Conservation (phyloP, 2,113 vertebrate genomes). For the Coregonus clupeaformis region DNA sequence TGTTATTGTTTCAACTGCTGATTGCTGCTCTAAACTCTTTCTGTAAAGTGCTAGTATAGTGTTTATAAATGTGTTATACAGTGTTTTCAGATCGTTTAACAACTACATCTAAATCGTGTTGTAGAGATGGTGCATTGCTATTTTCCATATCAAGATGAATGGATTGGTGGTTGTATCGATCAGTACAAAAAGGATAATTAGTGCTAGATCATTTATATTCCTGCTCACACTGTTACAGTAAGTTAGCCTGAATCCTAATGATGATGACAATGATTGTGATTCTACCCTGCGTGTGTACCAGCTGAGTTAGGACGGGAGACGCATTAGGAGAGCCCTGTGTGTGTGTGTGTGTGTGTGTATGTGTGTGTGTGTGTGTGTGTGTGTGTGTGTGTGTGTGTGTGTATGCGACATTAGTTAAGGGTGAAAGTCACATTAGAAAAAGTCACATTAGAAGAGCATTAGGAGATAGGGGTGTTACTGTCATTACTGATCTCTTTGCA, state of each 20-base stretch:
- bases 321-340: conserved; percentile 1
- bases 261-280: neutral
- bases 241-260: neutral
- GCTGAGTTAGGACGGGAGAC: neutral
- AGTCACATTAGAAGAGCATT: conserved; percentile 31
- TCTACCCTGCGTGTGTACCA: neutral
- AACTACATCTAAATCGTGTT: neutral
- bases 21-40: neutral
- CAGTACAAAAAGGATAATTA: neutral
- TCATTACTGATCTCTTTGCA: conserved; percentile 47
- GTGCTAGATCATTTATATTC: neutral
- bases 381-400: no score
- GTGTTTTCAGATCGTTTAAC: neutral
- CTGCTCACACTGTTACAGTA: neutral
- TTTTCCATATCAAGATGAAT: neutral
- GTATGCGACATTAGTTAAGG: no score
- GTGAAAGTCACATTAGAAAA: neutral
- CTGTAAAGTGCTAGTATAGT: neutral
- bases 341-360: neutral
- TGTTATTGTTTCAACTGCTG: no score
- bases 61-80: neutral
- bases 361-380: no score
- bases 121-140: neutral
- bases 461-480: conserved; percentile 41
- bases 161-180: neutral